Conservation (phyloP, 2,113 vertebrate genomes). For the Nothocercus nigrocapillus region DNA sequence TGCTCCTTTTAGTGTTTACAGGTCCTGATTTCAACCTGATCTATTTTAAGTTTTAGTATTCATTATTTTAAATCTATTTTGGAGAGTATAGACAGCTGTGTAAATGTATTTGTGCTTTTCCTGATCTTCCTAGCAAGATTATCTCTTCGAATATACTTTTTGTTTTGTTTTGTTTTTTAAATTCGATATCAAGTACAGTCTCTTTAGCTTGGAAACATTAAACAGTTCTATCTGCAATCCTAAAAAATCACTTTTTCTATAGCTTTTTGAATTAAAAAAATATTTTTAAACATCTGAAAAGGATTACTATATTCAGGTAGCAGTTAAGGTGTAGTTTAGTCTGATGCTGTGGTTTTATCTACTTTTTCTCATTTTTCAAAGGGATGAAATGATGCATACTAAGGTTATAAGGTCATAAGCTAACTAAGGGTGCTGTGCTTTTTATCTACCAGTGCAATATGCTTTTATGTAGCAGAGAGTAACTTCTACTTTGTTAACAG, state of each 20-base stretch:
- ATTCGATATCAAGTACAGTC: not conserved
- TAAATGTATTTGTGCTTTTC: not conserved
- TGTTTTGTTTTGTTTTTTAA: not conserved
- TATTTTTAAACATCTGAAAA: conserved; percentile 8
- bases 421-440: conserved; percentile 42
- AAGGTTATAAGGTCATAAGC: not conserved
- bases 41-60: not conserved
- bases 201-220: not conserved
- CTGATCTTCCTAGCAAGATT: not conserved
- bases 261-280: conserved; percentile 37
- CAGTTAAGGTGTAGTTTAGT: conserved; percentile 5
- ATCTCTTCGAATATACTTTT: not conserved
- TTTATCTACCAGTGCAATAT: conserved; percentile 40
- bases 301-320: not conserved
- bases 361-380: conserved; percentile 11
- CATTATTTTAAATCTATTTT: conserved; percentile 4
- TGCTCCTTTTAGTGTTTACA: conserved; percentile 64
- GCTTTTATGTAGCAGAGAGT: conserved; percentile 48
- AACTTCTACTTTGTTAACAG: not conserved
- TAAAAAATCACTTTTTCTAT: not conserved
- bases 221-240: not conserved
- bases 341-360: conserved; percentile 33
- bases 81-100: not conserved
- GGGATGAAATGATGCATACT: not conserved
- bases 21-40: conserved; percentile 1